A percentile compares a stretch with the other conserved stretches of the same genome.
These are phyloP conservation scores for Hymenochirus boettgeri DNA, from an alignment of 2,113 vertebrate species.

Conservation along the genomic window DNA sequence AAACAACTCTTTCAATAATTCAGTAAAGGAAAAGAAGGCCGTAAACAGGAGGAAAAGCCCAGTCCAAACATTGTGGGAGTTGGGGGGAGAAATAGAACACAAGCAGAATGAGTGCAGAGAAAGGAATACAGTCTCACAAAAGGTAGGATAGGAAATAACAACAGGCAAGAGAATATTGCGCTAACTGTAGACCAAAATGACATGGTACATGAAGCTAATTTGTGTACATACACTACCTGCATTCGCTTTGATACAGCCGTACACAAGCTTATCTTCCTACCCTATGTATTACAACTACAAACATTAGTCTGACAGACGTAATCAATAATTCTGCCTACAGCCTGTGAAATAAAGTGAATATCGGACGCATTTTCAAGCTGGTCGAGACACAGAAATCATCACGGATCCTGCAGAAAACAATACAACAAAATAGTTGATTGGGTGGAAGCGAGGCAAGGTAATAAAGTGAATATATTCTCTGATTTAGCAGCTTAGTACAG, in stretches of 20 bases:
- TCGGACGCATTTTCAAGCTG: not conserved
- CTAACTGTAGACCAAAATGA: no score
- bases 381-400: not conserved
- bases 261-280: not conserved
- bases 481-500: not conserved
- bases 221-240: not conserved
- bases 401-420: not conserved
- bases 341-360: not conserved
- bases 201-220: no score
- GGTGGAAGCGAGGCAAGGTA: not conserved
- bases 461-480: not conserved
- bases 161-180: no score
- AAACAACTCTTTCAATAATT: conserved; percentile 50
- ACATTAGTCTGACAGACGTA: not conserved
- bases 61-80: conserved; percentile 11
- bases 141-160: not conserved
- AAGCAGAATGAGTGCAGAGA: not conserved
- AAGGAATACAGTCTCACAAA: not conserved
- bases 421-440: not conserved
- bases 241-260: not conserved
- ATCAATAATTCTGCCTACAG: not conserved
- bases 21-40: conserved; percentile 48
- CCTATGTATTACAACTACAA: not conserved
- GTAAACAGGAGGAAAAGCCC: conserved; percentile 38
- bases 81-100: not conserved